These are phyloP conservation scores for Sander vitreus DNA, from an alignment of 2,113 vertebrate genomes.

Conservation along the genomic window DNA sequence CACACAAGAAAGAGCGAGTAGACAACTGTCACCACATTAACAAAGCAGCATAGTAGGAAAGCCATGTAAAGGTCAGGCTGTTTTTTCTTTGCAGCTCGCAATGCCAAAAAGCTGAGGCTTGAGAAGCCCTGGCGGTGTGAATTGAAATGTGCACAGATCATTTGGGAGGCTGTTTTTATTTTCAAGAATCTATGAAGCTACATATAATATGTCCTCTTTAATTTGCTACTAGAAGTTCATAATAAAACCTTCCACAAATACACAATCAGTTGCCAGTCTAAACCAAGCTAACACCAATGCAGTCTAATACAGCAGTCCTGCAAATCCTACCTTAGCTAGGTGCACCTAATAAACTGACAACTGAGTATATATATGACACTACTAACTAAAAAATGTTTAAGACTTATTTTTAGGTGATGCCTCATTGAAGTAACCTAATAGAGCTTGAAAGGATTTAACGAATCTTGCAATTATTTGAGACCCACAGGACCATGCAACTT, in stretches of 20 bases:
- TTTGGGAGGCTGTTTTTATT: not conserved
- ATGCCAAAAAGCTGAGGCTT: not conserved
- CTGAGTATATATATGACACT: not conserved
- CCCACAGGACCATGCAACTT: not conserved
- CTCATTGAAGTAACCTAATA: not conserved
- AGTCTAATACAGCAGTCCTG: not conserved
- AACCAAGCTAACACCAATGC: not conserved
- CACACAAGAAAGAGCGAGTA: not conserved
- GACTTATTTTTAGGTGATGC: not conserved
- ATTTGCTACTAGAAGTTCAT: not conserved
- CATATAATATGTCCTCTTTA: not conserved
- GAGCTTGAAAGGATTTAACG: not conserved
- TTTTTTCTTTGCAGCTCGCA: slow-evolving; percentile 14
- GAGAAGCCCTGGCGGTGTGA: not conserved
- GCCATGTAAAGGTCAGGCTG: slow-evolving; percentile 36
- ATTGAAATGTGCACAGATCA: not conserved
- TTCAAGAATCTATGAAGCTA: not conserved
- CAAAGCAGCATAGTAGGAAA: not conserved
- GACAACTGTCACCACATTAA: slow-evolving; percentile 41
- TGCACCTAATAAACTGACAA: not conserved
- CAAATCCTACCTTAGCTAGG: not conserved
- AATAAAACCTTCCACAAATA: not conserved
- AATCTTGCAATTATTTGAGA: not conserved
- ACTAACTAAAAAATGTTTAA: not conserved
- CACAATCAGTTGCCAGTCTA: not conserved